Base-by-base conservation (phyloP, 1,140 invertebrate species). In the Polypedilum vanderplanki region DNA sequence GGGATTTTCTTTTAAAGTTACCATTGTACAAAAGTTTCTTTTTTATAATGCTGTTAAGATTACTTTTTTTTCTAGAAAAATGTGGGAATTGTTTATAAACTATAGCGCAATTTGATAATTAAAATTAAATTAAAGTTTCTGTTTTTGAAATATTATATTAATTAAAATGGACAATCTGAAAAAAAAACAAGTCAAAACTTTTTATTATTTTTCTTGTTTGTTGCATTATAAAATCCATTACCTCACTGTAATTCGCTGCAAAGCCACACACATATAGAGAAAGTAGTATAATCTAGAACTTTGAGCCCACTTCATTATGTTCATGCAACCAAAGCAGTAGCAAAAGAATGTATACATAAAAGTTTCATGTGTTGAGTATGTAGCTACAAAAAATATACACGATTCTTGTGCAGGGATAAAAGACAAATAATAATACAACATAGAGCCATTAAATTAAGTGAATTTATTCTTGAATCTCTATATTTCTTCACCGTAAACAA, bases 391-490 rank as follows among this genome's bases (percentile, higher is more conserved):
- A 57, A 15, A 10, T 46, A 8, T 46, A 57, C 46, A 57, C 46
- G 15, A 57, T 57, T n/a, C 46, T 57, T 57, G 41, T 46, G 24
- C 24, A 33, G 24, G 24, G 5, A 33, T 1, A 33, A 33, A 33
- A 33, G 24, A 33, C 24, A 33, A 33, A 33, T 33, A 33, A 33
- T 33, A 33, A 33, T 33, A 33, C 24, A 70, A 70, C 9, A 18
- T 18, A 70, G 46, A 57, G 24, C 20, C 65, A 70, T 70, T 70
- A 70, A 70, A 70, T 70, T 70, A 70, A 70, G 65, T 70, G 65
- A 70, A 70, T 70, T 70, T 70, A 70, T 70, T 20, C 65, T 46
- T n/a, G n/a, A 57, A n/a, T 57, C n/a, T 57, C 46, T 57, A 57
- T 57, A 12, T 57, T n/a, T 57, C 46, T 57, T 15, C 12, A 57